A percentile compares a stretch with the other conserved stretches of the same genome.
Conservation (phyloP, 2,888 invertebrate species). For the Polymixis lichenea region DNA sequence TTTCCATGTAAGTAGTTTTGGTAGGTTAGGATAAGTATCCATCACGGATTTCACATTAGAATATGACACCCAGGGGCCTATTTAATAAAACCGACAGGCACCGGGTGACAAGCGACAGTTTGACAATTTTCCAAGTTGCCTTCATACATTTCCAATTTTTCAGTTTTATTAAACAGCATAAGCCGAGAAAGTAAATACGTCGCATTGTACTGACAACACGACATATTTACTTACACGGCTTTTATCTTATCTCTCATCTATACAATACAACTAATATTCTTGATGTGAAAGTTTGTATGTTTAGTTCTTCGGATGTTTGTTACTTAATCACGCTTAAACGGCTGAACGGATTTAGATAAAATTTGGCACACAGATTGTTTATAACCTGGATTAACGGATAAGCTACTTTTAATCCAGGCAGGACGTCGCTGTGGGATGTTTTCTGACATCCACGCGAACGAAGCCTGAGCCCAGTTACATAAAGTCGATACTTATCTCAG, state of each 20-base stretch:
- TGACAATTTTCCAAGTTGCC: not conserved
- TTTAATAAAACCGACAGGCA: too few species aligned
- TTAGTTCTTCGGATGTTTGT: too few species aligned
- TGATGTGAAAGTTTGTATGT: too few species aligned
- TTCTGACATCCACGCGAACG: too few species aligned
- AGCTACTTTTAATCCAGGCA: not conserved
- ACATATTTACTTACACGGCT: too few species aligned
- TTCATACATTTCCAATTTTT: not conserved
- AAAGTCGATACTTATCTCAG: not conserved
- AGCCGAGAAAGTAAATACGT: not conserved
- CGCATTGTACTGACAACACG: not conserved
- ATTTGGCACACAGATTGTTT: too few species aligned
- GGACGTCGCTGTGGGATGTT: too few species aligned
- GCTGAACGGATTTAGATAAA: too few species aligned
- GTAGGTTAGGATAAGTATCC: not conserved
- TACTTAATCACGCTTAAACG: not conserved
- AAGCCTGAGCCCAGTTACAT: not conserved
- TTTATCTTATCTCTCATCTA: too few species aligned
- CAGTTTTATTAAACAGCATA: not conserved
- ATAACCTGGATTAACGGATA: too few species aligned
- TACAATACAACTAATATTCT: too few species aligned
- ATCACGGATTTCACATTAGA: not conserved
- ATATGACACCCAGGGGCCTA: not conserved
- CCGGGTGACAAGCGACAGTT: not conserved
- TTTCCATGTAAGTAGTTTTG: not conserved